Evolutionary conservation across 2,888 invertebrate genomes (phyloP).

Genomic region (Busseola fusca): DNA sequence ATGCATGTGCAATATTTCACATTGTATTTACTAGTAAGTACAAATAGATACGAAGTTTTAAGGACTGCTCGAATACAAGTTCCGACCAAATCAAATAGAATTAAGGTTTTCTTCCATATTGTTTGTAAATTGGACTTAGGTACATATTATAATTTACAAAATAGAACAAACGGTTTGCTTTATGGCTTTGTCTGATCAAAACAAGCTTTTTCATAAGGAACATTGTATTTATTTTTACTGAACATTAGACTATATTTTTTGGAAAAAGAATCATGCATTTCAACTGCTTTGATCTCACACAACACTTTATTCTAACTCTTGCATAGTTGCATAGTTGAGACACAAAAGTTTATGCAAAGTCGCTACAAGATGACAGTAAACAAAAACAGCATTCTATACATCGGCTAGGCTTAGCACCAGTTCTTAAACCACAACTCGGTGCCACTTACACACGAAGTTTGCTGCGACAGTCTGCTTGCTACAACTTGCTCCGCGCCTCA

Average conservation of each 20-base stretch:
- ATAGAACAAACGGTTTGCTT: neutral
- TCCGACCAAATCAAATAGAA: neutral
- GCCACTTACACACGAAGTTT: conserved; percentile 31
- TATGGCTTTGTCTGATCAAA: neutral
- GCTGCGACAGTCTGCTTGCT: conserved; percentile 27
- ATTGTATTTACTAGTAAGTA: neutral
- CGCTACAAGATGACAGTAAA: conserved; percentile 3
- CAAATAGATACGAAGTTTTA: neutral
- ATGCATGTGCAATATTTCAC: neutral
- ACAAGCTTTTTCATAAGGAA: neutral
- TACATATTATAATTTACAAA: neutral
- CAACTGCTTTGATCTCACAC: neutral
- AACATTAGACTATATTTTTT: neutral
- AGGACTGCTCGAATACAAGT: neutral
- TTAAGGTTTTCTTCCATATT: neutral
- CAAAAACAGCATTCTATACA: conserved; percentile 30
- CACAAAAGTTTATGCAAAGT: conserved; percentile 15
- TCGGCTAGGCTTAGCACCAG: conserved; percentile 39
- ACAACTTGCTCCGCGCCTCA: conserved; percentile 11
- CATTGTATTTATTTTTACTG: too few relatives aligned
- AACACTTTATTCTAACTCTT: neutral
- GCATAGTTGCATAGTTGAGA: too few relatives aligned
- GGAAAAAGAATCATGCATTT: neutral
- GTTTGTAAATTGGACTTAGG: neutral
- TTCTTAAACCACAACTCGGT: conserved; percentile 41